Evolutionary conservation across 1,140 invertebrate genomes (phyloP), one percentile per base, ranked within the genome.

Genomic region (Fopius arisanus): DNA sequence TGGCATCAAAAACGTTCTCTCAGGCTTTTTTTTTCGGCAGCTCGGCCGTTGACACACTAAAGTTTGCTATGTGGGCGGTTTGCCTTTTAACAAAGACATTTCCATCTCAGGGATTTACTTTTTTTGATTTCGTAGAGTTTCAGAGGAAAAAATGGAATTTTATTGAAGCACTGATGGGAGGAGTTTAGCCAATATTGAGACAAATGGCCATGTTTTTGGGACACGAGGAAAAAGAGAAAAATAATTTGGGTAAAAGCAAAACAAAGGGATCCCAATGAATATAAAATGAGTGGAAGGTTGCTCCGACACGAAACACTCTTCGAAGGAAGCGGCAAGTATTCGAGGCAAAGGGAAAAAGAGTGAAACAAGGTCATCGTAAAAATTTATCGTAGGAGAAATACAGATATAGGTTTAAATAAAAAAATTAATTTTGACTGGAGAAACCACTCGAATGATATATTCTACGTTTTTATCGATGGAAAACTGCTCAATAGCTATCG

Each of bases 1-100:
- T 80, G 78, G 78, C 72, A 66, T 77, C 16, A 1, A 76, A 77
- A 81, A 80, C 76, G 75, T 81, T 80, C 80, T 81, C 80, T 81
- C 78, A 71, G 67, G 76, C 77, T 80, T 80, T 80, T 37, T 80
- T 80, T 80, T 59, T 81, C 75, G 76, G 74, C 72, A 59, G 14
- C 66, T 48, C 76, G 73, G 74, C 77, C 74, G 75, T 75, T 77
- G 78, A 81, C 72, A 59, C 54, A 59, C 54, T 21, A 59, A 73
- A 76, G 54, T 70, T 40, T 40, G 19, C 12, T 21, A n/a, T 19
- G 16, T 29, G 28, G 31, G 43, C 23, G 54, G 54, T 23, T 59
- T 2, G n/a, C 21, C 21, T 54, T 21, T 19, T 23, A 54, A 23
- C 48, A 54, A 54, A 54, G 48, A 54, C 7, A 23, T 26, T 21